Conservation (phyloP, 2,888 invertebrate species). For the Autographa pulchrina region DNA sequence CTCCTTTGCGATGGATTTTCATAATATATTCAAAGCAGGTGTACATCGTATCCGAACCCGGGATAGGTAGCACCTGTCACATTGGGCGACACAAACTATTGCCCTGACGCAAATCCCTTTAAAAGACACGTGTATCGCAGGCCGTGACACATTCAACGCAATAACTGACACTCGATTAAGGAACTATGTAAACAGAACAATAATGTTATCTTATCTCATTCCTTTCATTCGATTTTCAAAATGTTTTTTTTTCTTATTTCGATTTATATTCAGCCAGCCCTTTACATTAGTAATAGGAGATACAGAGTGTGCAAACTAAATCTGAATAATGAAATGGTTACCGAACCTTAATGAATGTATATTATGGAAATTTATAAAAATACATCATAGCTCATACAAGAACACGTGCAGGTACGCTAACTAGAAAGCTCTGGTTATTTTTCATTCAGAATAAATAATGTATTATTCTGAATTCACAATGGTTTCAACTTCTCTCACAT, state of each 20-base stretch:
- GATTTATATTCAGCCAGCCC: background rate
- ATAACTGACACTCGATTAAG: slow-evolving; percentile 16
- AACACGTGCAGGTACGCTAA: slow-evolving; percentile 39
- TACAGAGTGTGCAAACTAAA: background rate
- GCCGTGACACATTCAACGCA: slow-evolving; percentile 5
- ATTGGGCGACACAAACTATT: slow-evolving; percentile 24
- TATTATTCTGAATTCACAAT: slow-evolving; percentile 58
- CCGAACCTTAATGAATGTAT: background rate
- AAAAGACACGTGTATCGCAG: slow-evolving; percentile 9
- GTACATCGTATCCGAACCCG: background rate
- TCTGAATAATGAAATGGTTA: background rate
- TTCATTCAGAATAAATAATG: slow-evolving; percentile 61
- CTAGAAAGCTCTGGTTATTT: slow-evolving; percentile 46
- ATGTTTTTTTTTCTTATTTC: background rate
- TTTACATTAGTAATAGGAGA: background rate
- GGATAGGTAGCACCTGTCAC: slow-evolving; percentile 23
- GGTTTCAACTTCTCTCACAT: slow-evolving; percentile 49
- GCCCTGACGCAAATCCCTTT: slow-evolving; percentile 19
- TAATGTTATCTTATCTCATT: background rate
- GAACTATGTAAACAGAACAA: slow-evolving; percentile 6
- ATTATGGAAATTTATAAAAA: slow-evolving; percentile 4
- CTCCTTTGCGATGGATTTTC: background rate
- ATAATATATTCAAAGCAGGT: slow-evolving; percentile 27
- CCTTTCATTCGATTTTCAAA: background rate
- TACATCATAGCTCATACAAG: slow-evolving; percentile 7